Evolutionary conservation across 2,888 invertebrate species (phyloP), one percentile per base, ranked within the genome.

Genomic region (Prosapia bicincta): DNA sequence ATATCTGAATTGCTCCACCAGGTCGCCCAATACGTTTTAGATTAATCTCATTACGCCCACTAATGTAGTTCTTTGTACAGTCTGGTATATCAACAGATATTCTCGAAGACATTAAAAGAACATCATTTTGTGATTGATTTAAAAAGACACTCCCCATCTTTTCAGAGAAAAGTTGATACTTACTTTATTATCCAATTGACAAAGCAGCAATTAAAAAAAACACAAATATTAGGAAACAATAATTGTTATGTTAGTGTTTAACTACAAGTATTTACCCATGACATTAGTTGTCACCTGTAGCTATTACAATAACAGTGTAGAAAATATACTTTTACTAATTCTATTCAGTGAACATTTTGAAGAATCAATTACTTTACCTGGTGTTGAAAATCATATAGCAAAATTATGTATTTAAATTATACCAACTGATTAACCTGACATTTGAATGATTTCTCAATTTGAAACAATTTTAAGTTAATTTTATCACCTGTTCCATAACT

Each of bases 41-140:
- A 71, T 78, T 78, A 65, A 78, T 79, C 72, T 80, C 78, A 73
- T 79, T 80, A n/a, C 68, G 78, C 23, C 68, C 72, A n/a, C 38
- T n/a, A 66, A 76, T 24, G 69, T 76, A 76, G 69, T 74, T 76
- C 71, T 74, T 68, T 43, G 76, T 38, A 24, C 70, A 26, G 65
- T 76, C 74, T 20, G 74, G 74, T 9, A 76, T 68, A 26, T 76
- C 76, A 38, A 76, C 71, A 20, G 66, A 71, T 26, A 66, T 87
- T 77, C 87, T 86, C 73, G 87, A 86, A 78, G 85, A 86, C 87
- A 88, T 88, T 70, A 85, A 84, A 2, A 38, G 15, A 32, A 86
- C 83, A 82, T 88, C 87, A 81, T 86, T 87, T 71, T 89, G 88
- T 71, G 88, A 88, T 68, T 88, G 88, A 76, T 87, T 88, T 79